phyloP scores from a whole-genome alignment of 2,113 vertebrate genomes.

The Pseudorasbora parva region DNA sequence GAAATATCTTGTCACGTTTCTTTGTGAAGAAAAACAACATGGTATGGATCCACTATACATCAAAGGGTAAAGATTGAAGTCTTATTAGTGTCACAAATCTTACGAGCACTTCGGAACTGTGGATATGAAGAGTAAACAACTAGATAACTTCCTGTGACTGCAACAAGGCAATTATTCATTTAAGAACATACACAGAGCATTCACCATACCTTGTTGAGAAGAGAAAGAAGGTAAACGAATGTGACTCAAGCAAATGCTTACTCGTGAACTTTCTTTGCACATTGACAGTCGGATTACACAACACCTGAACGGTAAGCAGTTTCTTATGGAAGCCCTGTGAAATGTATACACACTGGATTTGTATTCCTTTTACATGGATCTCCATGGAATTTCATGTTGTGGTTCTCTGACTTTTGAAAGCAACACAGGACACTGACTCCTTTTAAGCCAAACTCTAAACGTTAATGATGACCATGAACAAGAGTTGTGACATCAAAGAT shows the following conservation, averaged over 20 bases:
- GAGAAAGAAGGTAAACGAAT: not conserved
- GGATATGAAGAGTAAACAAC: not conserved
- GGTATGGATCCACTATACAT: not conserved
- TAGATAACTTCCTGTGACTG: not conserved
- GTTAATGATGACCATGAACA: not conserved
- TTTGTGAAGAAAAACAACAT: not conserved
- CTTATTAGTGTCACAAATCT: not conserved
- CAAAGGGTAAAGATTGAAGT: not conserved
- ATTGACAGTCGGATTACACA: not conserved
- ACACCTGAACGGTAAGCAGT: not conserved
- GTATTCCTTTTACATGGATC: not conserved
- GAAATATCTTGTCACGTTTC: not conserved
- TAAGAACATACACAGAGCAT: not conserved
- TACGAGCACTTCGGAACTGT: not conserved
- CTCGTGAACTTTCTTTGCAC: not conserved
- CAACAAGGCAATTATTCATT: not conserved
- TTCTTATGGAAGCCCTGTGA: not conserved
- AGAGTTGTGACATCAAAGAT: conserved; percentile 60
- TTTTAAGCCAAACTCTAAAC: not conserved
- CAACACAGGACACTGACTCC: not conserved
- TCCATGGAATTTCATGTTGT: not conserved
- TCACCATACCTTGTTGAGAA: not conserved
- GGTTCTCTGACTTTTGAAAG: not conserved
- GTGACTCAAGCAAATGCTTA: not conserved
- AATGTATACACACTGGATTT: not conserved